Base-by-base conservation (phyloP, 2,113 vertebrate species). In the Ornithorhynchus anatinus region DNA sequence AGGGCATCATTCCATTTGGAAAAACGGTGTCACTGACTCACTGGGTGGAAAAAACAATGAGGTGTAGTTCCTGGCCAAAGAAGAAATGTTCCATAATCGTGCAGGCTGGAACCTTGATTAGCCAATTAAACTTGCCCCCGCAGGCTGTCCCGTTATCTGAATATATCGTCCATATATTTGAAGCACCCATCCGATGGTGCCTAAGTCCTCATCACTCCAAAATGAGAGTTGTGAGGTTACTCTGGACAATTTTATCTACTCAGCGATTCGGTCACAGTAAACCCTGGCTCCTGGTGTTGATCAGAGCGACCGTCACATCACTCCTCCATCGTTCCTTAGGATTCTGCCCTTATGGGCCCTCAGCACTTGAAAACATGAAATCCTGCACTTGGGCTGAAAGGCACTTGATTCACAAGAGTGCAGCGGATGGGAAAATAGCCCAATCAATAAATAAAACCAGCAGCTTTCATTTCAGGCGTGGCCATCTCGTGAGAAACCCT, bases 391-490 rank as follows among this genome's bases (percentile, higher is more conserved):
- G 23, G 20, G 19, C 23, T 38, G 10, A 39, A 12, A 13, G 25
- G 15, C 7, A 67, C 1, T 2, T 8, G 22, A 13, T 27, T 57
- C 92, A 74, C 90, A 23, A 51, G 90, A 86, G 89, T 38, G 90
- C 85, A 91, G 81, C 81, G 79, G 59, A 79, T 77, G 69, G 85
- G 17, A 13, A 72, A 38, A 52, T n/a, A 11, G 38, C 37, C 44
- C 22, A 72, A 50, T 14, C 16, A 37, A 64, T 47, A 16, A 61
- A 58, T 10, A 3, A 20, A 74, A 54, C 22, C 73, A 32, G 31
- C 40, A 71, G 70, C 61, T 64, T 70, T 77, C 36, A 81, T 82
- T 84, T 82, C 72, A 81, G 72, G 42, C 57, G 22, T 37, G 73
- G 67, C 32, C 78, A 44, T 70, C 59, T 76, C 72, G 84, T 48